Percentiles rank a stretch among this genome's conserved stretches.
phyloP scores from a whole-genome alignment of 2,797 vertebrate species.

The Varecia variegata region DNA sequence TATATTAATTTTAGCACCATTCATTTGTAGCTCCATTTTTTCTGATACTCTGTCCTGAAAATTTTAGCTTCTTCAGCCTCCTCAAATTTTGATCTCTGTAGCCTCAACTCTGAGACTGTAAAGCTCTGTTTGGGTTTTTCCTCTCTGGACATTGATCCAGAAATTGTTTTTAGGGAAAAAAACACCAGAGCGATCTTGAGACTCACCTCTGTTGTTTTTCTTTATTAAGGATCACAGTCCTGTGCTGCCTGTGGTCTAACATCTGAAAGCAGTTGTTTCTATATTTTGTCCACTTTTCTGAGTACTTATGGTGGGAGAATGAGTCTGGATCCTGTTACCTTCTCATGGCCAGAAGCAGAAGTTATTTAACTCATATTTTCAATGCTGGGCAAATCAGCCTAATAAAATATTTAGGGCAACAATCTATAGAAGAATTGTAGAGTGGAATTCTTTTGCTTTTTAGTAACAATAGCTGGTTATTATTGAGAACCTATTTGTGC shows the following conservation, averaged over 20 bases:
- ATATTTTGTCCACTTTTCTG: neutral
- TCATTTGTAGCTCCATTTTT: neutral
- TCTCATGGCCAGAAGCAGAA: neutral
- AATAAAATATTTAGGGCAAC: neutral
- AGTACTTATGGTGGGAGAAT: neutral
- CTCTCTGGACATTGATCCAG: neutral
- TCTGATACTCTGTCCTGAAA: neutral
- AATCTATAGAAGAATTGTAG: neutral
- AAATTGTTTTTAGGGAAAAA: neutral
- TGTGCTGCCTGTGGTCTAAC: neutral
- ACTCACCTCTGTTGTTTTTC: neutral
- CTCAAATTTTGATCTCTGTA: neutral
- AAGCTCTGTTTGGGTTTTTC: neutral
- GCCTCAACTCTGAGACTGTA: neutral
- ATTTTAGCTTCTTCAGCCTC: neutral
- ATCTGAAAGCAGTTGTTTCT: neutral
- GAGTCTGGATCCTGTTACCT: neutral
- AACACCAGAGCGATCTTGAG: neutral
- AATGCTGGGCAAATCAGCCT: neutral
- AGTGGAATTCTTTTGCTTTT: neutral
- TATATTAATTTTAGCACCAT: neutral
- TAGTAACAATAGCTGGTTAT: neutral
- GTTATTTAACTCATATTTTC: neutral
- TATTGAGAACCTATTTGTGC: neutral
- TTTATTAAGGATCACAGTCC: neutral